phyloP scores from a whole-genome alignment of 2,888 invertebrate genomes.

The Microplitis deprimator region DNA sequence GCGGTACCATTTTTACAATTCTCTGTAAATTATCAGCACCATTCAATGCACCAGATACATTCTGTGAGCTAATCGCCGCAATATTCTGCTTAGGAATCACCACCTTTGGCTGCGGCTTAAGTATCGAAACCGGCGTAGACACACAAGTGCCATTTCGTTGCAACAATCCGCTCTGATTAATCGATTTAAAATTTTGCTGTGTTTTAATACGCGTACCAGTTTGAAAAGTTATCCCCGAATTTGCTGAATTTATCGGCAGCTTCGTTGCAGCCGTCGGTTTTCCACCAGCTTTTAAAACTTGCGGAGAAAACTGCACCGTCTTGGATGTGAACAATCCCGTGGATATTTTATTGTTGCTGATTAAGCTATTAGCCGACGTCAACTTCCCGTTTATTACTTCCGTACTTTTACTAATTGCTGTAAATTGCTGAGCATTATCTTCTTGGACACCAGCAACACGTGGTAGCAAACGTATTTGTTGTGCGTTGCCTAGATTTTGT shows the following conservation, averaged over 20 bases:
- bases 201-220: constrained; percentile 57
- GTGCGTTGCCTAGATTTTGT: constrained; percentile 52
- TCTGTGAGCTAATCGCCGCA: constrained; percentile 47
- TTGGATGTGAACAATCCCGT: constrained; percentile 53
- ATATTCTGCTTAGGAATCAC: constrained; percentile 51
- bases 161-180: constrained; percentile 30
- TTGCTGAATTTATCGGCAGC: constrained; percentile 41
- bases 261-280: constrained; percentile 47
- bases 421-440: constrained; percentile 56
- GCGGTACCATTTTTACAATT: constrained; percentile 41
- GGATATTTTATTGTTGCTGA: constrained; percentile 44
- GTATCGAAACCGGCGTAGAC: constrained; percentile 62
- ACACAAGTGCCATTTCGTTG: constrained; percentile 50
- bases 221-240: background rate
- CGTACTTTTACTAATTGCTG: background rate
- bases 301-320: constrained; percentile 61
- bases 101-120: constrained; percentile 62
- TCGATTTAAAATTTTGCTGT: constrained; percentile 57
- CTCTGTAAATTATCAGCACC: background rate
- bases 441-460: constrained; percentile 55
- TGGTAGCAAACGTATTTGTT: constrained; percentile 56
- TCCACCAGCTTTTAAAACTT: constrained; percentile 56
- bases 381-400: background rate
- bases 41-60: constrained; percentile 23
- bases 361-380: constrained; percentile 29